Evolutionary conservation across 2,888 invertebrate species (phyloP), one percentile per base, ranked within the genome.

Genomic region (Cheilosia urbana): DNA sequence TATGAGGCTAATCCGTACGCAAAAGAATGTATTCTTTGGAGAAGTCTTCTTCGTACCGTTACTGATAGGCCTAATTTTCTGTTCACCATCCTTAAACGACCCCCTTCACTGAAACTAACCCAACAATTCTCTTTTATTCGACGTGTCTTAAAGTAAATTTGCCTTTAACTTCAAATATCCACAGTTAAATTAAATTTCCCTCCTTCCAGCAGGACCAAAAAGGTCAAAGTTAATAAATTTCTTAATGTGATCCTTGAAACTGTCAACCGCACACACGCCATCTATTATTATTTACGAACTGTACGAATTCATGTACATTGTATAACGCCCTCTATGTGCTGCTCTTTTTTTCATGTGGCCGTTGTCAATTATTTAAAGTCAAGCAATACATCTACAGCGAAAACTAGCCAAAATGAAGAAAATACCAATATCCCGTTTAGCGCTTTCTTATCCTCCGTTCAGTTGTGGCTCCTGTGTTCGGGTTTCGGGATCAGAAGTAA

Each of bases 371-470:
- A 53, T 66, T 75, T 62, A 58, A 79, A 75, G 40, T 75, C 30
- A 63, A 51, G 30, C 34, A 57, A 63, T 34, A 42, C 62, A 40
- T 62, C 45, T 47, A 68, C 47, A 40, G 66, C 45, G 66, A 73
- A 4, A 51, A 27, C 21, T 55, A 68, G 68, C 58, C 2, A 51
- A 57, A 83, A 73, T 75, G 69, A 75, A 71, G 79, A 47, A 80
- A 84, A 75, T 79, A 84, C 79, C 79, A 76, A 80, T 84, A 84
- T 84, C 79, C 65, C 71, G 58, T 80, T 80, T 65, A 80, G 71
- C 60, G 60, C 75, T 75, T 84, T 79, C 80, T 84, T 84, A 84
- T 84, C 84, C 69, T 51, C 69, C 65, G 71, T 84, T 79, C 84
- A 84, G 27, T 27, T 6, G 27, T 27, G 27, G 27, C 75, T 75